Percentiles rank a stretch among this genome's conserved stretches.
These are phyloP conservation scores for Typhlichthys subterraneus DNA, from an alignment of 2,797 vertebrate genomes.

Conservation along the genomic window DNA sequence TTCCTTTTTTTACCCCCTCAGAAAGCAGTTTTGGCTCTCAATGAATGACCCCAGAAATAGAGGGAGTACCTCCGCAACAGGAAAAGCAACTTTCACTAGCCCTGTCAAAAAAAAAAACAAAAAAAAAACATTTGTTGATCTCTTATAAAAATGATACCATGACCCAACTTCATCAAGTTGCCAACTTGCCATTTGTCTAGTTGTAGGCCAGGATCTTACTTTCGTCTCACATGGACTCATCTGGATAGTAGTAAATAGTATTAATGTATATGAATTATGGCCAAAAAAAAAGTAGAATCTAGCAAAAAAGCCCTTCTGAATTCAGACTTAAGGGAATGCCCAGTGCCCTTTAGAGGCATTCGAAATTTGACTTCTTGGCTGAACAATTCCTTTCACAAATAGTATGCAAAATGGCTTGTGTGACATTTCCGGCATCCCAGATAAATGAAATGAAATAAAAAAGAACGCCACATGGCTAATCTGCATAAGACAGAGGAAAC, in stretches of 20 bases:
- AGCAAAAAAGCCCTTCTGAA: not conserved
- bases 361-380: constrained; percentile 23
- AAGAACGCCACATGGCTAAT: constrained; percentile 97
- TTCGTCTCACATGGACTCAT: not conserved
- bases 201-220: not conserved
- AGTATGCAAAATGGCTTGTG: constrained; percentile 76
- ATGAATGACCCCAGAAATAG: constrained; percentile 95
- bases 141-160: not conserved
- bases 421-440: constrained; percentile 78
- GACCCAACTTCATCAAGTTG: not conserved
- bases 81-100: constrained; percentile 25
- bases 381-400: constrained; percentile 47
- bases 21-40: constrained; percentile 93
- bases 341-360: constrained; percentile 12
- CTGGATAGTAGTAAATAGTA: not conserved
- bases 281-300: constrained; percentile 11
- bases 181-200: not conserved
- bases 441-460: constrained; percentile 86
- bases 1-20: constrained; percentile 46
- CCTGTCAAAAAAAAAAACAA: not conserved
- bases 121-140: not conserved
- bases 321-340: constrained; percentile 14
- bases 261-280: not conserved
- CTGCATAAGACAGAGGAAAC: constrained; percentile 95
- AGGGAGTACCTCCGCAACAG: constrained; percentile 69